phyloP scores from a whole-genome alignment of 2,888 invertebrate genomes.

The Perdita meconis region DNA sequence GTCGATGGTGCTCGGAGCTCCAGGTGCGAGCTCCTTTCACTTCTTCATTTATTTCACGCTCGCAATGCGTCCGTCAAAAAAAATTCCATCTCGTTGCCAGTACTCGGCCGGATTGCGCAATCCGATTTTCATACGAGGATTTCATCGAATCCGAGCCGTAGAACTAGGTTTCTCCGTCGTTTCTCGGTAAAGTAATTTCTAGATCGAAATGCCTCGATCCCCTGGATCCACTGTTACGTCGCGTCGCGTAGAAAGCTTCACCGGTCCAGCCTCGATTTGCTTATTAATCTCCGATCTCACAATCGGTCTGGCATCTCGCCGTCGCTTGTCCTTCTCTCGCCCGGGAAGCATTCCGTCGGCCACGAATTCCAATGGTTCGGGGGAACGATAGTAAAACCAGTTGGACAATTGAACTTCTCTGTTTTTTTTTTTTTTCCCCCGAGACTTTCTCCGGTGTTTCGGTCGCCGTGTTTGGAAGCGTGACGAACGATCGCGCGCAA shows the following conservation, averaged over 20 bases:
- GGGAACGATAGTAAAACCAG: constrained; percentile 48
- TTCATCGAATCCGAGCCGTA: no score
- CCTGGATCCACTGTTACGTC: background rate
- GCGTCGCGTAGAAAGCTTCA: constrained; percentile 29
- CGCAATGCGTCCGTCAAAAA: no score
- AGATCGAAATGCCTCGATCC: no score
- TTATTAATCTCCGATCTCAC: constrained; percentile 26
- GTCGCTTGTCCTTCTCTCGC: constrained; percentile 12
- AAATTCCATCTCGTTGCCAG: no score
- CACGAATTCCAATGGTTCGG: constrained; percentile 29
- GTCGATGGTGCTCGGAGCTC: background rate
- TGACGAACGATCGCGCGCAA: constrained; percentile 14
- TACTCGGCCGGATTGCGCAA: no score
- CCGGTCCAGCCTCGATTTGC: constrained; percentile 31
- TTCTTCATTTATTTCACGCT: background rate
- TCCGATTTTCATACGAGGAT: no score
- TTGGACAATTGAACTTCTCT: constrained; percentile 52
- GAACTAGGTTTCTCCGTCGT: no score
- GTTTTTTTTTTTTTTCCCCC: no score
- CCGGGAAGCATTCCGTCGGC: constrained; percentile 17
- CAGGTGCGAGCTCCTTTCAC: background rate
- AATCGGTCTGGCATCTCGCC: constrained; percentile 35
- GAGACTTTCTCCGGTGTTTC: constrained; percentile 42
- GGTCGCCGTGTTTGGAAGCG: constrained; percentile 34
- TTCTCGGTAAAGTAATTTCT: no score